Evolutionary conservation across 1,140 invertebrate species (phyloP), one percentile per base, ranked within the genome.

Genomic region (Contarinia nasturtii): DNA sequence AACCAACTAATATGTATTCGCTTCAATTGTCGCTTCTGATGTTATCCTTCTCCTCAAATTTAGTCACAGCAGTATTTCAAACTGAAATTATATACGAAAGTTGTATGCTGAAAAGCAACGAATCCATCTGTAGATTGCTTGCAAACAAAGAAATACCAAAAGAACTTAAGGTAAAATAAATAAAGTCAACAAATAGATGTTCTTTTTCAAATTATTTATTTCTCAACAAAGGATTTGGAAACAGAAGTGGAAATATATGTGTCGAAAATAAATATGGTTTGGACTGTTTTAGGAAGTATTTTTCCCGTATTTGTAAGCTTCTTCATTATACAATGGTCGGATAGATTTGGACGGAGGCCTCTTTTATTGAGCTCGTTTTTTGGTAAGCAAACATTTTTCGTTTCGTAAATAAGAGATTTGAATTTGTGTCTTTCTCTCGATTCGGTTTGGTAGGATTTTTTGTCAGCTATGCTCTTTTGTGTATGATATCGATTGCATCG

Each of bases 301-400:
- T 63, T 74, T 33, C 75, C 77, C 1, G 72, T 77, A 0, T 49
- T 79, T 12, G 58, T 79, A 7, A 72, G 74, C 18, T 59, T 81
- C 1, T 79, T 80, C 52, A 56, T 82, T 18, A 79, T 79, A 27
- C 75, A 77, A 4, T 82, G 79, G 80, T 82, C 78, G 49, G 79
- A 82, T 57, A 70, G 65, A 42, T 70, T 79, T 62, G 80, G 80
- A 43, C 69, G 80, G 14, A 81, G 79, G 55, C 77, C 77, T 7
- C 54, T 82, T 44, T 55, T 83, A 17, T 55, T 79, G 11, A 52
- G 65, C 7, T 61, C 70, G 20, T 63, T 72, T 54, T 57, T 66
- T 49, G 74, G 74, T 75, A 60, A 51, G 38, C 44, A 2, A 22
- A 19, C 14, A 19, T 12, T 15, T 14, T 40, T n/a, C 7, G n/a